Base-by-base conservation (phyloP, 2,113 vertebrate genomes). In the Brachypodius melanocephalos region DNA sequence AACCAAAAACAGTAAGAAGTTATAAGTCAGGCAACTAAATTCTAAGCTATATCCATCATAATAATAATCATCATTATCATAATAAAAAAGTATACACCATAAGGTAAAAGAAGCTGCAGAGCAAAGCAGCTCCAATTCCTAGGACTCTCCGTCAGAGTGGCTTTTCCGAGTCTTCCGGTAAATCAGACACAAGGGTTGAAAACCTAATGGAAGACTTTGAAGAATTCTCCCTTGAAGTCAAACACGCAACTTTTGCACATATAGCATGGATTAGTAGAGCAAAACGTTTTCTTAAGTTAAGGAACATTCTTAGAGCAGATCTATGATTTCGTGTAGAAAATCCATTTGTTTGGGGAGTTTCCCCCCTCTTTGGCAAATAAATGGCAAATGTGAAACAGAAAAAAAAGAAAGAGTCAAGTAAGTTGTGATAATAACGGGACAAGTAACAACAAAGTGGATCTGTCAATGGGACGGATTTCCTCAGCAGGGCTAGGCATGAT, bases 361-460 rank as follows among this genome's bases (percentile, higher is more conserved):
- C 5, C 72, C 61, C 94, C 85, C 96, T 99, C 98, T 99, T 99
- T 99, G 99, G 98, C 98, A 99, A 99, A 98, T 98, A 98, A 98
- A 98, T 97, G 97, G 89, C 93, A 94, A 96, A 89, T 93, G 90
- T 95, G 97, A 93, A 98, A 97, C 96, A 93, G 95, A 96, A 34
- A 36, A 72, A 58, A 73, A 91, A 61, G 81, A 92, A 95, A 87
- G 68, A 95, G 85, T 97, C 91, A 95, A 96, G 94, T 89, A 97
- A 96, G 96, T 97, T 98, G 96, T 97, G 89, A 38, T 88, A 87
- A 80, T 93, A 94, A 96, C 79, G 43, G 80, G 55, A 93, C 83
- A 94, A 94, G 71, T 96, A 94, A 94, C 29, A 86, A 85, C 21
- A 5, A 93, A 83, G 81, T 85, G 78, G 83, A 86, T 84, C 29